Evolutionary conservation across 2,888 invertebrate species (phyloP), one percentile per base, ranked within the genome.

Genomic region (Cancer borealis): DNA sequence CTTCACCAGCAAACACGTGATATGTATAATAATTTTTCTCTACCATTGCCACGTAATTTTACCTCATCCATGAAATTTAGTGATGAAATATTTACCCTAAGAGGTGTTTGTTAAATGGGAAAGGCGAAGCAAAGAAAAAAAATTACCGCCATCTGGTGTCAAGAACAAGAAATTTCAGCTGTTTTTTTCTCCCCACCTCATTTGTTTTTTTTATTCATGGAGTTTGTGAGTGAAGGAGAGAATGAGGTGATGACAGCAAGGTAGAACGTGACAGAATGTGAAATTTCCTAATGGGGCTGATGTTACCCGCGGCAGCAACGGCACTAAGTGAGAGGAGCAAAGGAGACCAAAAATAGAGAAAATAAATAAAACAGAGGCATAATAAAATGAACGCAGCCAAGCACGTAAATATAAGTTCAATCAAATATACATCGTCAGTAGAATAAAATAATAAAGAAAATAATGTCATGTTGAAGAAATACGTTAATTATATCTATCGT

Each of bases 211-310:
- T 73, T 66, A 0, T 73, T 73, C 73, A 1, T 26, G 0, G 26
- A n/a, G 0, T 26, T 21, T 73, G 8, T 26, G 10, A n/a, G 73
- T n/a, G 73, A n/a, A 73, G 8, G n/a, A 73, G 73, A 73, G 26
- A 73, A 73, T n/a, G 73, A 26, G 26, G 73, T 73, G 73, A 26
- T 73, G 73, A 73, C 73, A 73, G 73, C 73, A 73, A 26, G n/a
- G n/a, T 5, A 5, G 73, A 73, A 73, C 73, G 73, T 73, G 73
- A 73, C 73, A 73, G 73, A 73, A 73, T 73, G 73, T n/a, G 73
- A n/a, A 26, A 26, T 2, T 3, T 21, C 6, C n/a, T 73, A 73
- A 73, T 73, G 73, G n/a, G 26, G 73, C n/a, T 73, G 73, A 73
- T 21, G 26, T 5, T n/a, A 21, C 73, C n/a, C 73, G 73, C 73